Conservation (phyloP, 2,888 invertebrate species). For the Ophonus ardosiacus region DNA sequence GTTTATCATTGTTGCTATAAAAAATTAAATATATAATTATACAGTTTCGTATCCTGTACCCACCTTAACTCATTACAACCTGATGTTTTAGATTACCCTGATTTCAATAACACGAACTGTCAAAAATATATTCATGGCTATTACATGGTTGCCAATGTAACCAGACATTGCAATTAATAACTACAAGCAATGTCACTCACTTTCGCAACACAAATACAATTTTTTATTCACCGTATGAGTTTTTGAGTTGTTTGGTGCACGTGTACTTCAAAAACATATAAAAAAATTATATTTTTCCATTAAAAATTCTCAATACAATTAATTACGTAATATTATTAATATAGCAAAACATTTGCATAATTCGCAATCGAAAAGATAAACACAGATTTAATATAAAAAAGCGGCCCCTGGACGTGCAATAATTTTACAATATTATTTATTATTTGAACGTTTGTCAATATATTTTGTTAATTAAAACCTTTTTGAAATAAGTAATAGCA, state of each 20-base stretch:
- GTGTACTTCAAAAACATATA: background rate
- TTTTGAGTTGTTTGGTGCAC: constrained; percentile 12
- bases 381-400: background rate
- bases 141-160: constrained; percentile 25
- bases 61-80: background rate
- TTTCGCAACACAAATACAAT: constrained; percentile 9
- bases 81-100: constrained; percentile 6
- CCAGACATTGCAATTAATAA: constrained; percentile 19
- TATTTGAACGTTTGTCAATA: too few relatives aligned
- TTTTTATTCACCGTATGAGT: background rate
- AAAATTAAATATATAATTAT: background rate
- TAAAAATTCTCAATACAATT: background rate
- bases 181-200: constrained; percentile 20
- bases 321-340: constrained; percentile 12
- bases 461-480: too few relatives aligned
- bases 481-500: too few relatives aligned
- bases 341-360: background rate
- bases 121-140: constrained; percentile 32
- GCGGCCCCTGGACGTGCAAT: too few relatives aligned
- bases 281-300: background rate
- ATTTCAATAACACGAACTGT: constrained; percentile 24
- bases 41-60: background rate
- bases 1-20: background rate
- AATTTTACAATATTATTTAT: too few relatives aligned
- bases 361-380: background rate